phyloP scores from a whole-genome alignment of 2,113 vertebrate genomes.

The Falcunculus frontatus region DNA sequence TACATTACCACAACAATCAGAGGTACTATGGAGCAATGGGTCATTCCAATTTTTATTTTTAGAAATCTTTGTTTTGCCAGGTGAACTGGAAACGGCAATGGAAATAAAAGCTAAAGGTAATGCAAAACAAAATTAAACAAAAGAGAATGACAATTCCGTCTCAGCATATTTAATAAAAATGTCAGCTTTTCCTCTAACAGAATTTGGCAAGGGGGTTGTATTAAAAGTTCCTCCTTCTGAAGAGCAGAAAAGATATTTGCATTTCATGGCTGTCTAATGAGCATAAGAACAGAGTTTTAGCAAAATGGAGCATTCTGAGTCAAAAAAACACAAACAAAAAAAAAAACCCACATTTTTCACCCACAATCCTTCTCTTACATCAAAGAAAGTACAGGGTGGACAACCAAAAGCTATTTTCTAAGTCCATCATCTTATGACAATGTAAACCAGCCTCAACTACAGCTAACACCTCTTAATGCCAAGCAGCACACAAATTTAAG shows the following conservation, averaged over 20 bases:
- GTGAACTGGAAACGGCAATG: background rate
- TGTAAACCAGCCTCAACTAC: background rate
- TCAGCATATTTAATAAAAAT: background rate
- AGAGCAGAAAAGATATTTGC: background rate
- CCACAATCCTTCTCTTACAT: background rate
- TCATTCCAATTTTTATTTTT: background rate
- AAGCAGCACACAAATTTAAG: background rate
- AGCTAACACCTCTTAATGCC: background rate
- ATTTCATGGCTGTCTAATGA: background rate
- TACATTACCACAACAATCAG: background rate
- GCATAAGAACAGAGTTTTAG: background rate
- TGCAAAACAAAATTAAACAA: background rate
- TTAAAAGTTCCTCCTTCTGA: background rate
- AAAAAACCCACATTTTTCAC: background rate
- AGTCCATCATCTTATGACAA: fast-evolving
- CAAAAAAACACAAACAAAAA: background rate
- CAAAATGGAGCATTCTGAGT: background rate
- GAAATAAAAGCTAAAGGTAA: background rate
- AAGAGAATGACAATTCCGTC: background rate
- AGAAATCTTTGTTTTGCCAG: background rate
- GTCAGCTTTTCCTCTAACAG: background rate
- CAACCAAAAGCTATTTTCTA: background rate
- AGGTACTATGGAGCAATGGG: background rate
- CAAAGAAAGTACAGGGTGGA: background rate
- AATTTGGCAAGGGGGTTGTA: fast-evolving